These are phyloP conservation scores for Idaea straminata DNA, from an alignment of 2,888 invertebrate species.

Conservation along the genomic window DNA sequence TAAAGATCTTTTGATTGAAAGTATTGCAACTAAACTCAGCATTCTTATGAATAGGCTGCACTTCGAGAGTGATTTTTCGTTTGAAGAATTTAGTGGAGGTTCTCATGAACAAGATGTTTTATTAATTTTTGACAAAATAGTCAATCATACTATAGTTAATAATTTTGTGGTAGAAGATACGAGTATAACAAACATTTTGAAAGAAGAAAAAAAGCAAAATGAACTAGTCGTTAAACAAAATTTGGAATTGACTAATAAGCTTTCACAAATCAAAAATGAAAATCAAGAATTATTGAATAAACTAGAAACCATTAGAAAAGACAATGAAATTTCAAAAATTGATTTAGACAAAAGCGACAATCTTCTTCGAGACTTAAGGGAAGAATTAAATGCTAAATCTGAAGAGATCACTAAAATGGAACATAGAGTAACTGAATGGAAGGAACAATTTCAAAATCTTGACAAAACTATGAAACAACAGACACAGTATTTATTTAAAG, in stretches of 20 bases:
- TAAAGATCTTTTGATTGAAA: constrained; percentile 36
- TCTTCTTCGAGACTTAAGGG: constrained; percentile 42
- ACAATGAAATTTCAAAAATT: constrained; percentile 13
- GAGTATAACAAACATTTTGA: constrained; percentile 20
- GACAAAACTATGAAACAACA: constrained; percentile 47
- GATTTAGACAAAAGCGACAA: constrained; percentile 41
- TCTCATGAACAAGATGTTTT: constrained; percentile 38
- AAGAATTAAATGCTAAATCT: constrained; percentile 47
- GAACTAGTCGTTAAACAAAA: neutral
- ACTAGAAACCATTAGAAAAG: neutral
- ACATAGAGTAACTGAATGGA: constrained; percentile 46
- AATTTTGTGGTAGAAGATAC: constrained; percentile 3
- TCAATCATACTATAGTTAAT: constrained; percentile 27
- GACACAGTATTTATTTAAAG: constrained; percentile 42
- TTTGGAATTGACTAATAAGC: constrained; percentile 19
- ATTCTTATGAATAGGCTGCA: constrained; percentile 34
- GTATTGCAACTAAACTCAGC: constrained; percentile 36
- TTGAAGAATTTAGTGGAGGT: constrained; percentile 22
- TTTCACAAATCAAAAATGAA: constrained; percentile 39
- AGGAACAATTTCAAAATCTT: constrained; percentile 43
- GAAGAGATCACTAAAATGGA: constrained; percentile 49
- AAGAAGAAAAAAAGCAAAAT: neutral
- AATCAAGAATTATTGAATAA: constrained; percentile 29
- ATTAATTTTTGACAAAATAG: constrained; percentile 44
- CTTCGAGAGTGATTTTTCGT: constrained; percentile 30